Percentiles rank a stretch among this genome's conserved stretches.
Evolutionary conservation across 2,113 vertebrate genomes (phyloP).

Genomic region (Coptodon bakossiorum): DNA sequence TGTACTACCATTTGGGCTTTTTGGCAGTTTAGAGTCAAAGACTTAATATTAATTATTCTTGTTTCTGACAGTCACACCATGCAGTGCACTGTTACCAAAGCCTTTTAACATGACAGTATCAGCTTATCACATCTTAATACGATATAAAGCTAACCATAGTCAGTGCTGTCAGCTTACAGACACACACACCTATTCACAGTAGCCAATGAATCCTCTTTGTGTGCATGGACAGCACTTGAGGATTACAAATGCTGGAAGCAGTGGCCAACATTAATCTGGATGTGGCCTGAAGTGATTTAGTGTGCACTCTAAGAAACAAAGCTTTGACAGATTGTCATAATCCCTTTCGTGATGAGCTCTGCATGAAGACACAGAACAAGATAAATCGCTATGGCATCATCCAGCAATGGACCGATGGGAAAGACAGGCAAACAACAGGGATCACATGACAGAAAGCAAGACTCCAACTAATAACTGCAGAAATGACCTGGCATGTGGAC

Average conservation of each 20-base stretch:
- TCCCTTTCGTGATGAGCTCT: conserved; percentile 8
- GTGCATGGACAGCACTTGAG: background rate
- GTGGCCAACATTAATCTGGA: conserved; percentile 38
- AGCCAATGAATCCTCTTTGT: background rate
- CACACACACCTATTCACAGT: background rate
- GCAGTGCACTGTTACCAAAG: background rate
- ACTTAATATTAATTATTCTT: background rate
- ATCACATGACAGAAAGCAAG: background rate
- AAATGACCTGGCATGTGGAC: background rate
- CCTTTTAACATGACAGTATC: background rate
- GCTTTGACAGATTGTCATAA: conserved; percentile 44
- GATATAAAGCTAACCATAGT: background rate
- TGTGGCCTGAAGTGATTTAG: conserved; percentile 26
- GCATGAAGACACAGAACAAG: background rate
- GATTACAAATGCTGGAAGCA: conserved; percentile 35
- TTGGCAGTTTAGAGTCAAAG: background rate
- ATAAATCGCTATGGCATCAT: background rate
- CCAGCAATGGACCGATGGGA: background rate
- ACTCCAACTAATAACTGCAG: background rate
- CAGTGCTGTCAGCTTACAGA: background rate
- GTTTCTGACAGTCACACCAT: background rate
- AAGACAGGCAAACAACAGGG: background rate
- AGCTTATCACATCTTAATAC: background rate
- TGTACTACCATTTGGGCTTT: background rate
- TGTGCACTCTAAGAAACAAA: background rate